phyloP scores from a whole-genome alignment of 2,888 invertebrate species.

The Coelinius sp. region DNA sequence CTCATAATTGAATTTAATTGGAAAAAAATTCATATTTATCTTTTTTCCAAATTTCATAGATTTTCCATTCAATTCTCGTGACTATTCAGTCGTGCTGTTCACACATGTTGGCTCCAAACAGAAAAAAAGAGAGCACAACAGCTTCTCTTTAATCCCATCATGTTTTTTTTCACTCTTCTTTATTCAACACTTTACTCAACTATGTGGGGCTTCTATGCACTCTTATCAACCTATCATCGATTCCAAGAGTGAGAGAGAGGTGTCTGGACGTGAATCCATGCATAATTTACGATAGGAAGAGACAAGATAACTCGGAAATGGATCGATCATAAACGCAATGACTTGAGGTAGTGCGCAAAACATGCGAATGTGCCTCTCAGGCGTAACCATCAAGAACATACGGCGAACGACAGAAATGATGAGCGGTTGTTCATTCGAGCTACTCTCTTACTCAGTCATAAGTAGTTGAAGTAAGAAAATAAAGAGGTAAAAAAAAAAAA shows the following conservation, averaged over 20 bases:
- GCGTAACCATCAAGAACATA: slow-evolving; percentile 35
- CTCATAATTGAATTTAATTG: too few species aligned
- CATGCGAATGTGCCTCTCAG: slow-evolving; percentile 10
- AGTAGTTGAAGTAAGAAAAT: slow-evolving; percentile 21
- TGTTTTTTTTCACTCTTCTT: not conserved
- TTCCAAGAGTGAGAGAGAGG: not conserved
- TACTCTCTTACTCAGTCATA: slow-evolving; percentile 7
- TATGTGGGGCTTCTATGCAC: not conserved
- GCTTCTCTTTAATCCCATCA: not conserved
- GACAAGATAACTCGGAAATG: slow-evolving; percentile 24
- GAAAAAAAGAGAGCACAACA: not conserved
- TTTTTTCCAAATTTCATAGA: too few species aligned
- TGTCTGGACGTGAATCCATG: slow-evolving; percentile 18
- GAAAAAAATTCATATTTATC: too few species aligned
- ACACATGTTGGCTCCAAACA: not conserved
- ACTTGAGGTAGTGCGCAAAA: not conserved
- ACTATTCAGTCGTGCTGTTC: not conserved
- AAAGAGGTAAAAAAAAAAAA: slow-evolving; percentile 37
- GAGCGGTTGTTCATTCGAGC: slow-evolving; percentile 4
- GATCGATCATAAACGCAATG: slow-evolving; percentile 30
- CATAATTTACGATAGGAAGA: slow-evolving; percentile 12
- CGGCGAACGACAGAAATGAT: slow-evolving; percentile 20
- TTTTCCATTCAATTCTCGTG: not conserved
- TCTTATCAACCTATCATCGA: slow-evolving; percentile 21
- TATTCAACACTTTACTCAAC: not conserved